Conservation (phyloP, 2,797 vertebrate species). For the Hoplostethus mediterraneus region DNA sequence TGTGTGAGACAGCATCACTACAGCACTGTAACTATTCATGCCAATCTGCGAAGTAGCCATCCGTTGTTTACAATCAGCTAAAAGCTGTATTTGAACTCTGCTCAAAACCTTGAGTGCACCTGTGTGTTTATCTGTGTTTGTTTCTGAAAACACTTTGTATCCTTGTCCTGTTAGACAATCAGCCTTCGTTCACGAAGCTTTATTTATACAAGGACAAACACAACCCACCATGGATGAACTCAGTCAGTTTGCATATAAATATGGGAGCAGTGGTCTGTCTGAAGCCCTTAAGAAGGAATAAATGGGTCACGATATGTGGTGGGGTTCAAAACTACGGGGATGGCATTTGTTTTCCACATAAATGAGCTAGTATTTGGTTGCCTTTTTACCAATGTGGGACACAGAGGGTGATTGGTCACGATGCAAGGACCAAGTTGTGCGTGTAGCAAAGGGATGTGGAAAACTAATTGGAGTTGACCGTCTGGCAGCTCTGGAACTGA, state of each 20-base stretch:
- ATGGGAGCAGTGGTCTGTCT: not conserved
- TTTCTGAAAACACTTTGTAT: not conserved
- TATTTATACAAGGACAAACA: too few species aligned
- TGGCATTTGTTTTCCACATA: not conserved
- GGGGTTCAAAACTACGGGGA: not conserved
- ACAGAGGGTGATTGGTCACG: conserved; percentile 15
- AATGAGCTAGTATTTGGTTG: not conserved
- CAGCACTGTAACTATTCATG: not conserved
- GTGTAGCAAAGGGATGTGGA: conserved; percentile 3
- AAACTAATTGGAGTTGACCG: conserved; percentile 29
- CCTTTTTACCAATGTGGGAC: not conserved
- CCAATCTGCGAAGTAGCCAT: not conserved
- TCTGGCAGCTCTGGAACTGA: conserved; percentile 14
- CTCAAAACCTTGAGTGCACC: not conserved
- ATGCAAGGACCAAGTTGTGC: not conserved
- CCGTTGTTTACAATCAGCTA: conserved; percentile 4
- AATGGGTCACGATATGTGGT: not conserved
- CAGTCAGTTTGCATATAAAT: not conserved
- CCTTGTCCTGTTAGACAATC: not conserved
- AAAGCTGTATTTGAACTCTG: not conserved
- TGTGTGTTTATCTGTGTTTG: not conserved
- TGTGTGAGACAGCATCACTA: conserved; percentile 24
- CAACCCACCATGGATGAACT: too few species aligned
- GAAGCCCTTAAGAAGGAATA: not conserved
- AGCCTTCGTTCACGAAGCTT: not conserved